phyloP scores from a whole-genome alignment of 2,797 vertebrate genomes.

The Paramormyrops hopkinsi region DNA sequence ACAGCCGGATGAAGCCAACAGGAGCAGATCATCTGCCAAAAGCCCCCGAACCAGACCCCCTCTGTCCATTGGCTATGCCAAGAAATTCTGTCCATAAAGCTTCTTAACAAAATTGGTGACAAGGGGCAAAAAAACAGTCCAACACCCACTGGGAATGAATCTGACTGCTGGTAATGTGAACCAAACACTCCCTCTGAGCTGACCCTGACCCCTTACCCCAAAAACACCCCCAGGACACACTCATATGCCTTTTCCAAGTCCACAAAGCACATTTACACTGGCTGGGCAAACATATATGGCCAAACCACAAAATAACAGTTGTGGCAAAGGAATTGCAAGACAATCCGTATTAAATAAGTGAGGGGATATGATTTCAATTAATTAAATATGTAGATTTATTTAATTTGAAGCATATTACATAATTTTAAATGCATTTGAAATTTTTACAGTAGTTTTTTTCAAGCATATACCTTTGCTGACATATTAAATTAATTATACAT shows the following conservation, averaged over 20 bases:
- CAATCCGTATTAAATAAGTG: not conserved
- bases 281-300: not conserved
- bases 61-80: not conserved
- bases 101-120: not conserved
- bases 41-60: not conserved
- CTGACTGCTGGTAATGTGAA: not conserved
- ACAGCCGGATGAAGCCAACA: not conserved
- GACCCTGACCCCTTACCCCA: not conserved
- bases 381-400: not conserved
- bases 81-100: not conserved
- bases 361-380: not conserved
- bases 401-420: not conserved
- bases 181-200: not conserved
- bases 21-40: not conserved
- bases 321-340: not conserved
- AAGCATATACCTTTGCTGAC: not conserved
- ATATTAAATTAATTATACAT: not conserved
- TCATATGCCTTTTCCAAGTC: not conserved
- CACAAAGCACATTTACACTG: not conserved
- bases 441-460: not conserved
- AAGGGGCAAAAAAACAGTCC: not conserved
- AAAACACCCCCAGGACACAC: not conserved
- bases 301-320: not conserved
- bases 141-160: not conserved
- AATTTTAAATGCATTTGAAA: not conserved